Evolutionary conservation across 2,888 invertebrate species (phyloP).

Genomic region (Cephus runcator): DNA sequence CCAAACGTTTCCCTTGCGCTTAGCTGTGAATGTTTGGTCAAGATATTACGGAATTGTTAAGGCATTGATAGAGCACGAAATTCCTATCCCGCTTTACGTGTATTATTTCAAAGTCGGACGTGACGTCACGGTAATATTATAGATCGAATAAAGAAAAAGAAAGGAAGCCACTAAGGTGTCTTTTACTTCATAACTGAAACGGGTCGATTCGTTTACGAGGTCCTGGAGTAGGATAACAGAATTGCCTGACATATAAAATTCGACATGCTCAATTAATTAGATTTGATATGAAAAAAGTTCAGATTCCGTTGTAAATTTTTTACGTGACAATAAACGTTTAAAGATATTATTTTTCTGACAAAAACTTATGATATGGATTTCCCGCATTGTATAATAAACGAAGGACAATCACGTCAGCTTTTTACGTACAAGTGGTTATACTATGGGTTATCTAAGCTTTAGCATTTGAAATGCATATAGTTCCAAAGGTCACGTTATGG

Average conservation of each 20-base stretch:
- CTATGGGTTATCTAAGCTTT: neutral
- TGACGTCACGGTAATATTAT: neutral
- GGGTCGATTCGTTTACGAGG: no score
- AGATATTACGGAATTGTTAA: neutral
- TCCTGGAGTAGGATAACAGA: neutral
- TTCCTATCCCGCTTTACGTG: neutral
- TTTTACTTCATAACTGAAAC: no score
- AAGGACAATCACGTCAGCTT: neutral
- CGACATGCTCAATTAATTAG: neutral
- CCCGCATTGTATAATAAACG: neutral
- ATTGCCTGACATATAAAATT: neutral
- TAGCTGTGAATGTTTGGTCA: neutral
- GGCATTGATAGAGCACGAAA: neutral
- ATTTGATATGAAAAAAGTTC: neutral
- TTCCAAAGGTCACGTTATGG: neutral
- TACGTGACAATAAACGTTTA: neutral
- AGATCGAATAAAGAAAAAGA: neutral
- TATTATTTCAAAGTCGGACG: neutral
- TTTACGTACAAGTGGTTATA: neutral
- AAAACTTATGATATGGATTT: neutral
- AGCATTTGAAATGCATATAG: neutral
- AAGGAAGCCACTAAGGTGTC: no score
- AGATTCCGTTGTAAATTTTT: neutral
- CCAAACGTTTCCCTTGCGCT: neutral
- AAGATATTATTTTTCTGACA: neutral